Evolutionary conservation across 2,888 invertebrate genomes (phyloP).

Genomic region (Spatulosminthurus flaviceps): DNA sequence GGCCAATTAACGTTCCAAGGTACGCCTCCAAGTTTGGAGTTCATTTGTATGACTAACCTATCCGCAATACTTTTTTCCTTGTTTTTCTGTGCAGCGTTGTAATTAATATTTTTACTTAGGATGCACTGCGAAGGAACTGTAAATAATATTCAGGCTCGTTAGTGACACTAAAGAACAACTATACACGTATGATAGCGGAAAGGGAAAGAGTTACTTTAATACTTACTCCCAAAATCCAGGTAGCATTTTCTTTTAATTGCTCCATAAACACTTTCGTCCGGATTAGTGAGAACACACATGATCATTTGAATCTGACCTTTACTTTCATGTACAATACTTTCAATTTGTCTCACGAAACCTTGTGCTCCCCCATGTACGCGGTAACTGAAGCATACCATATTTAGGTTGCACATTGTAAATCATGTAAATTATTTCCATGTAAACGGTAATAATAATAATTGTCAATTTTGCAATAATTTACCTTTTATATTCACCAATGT

Average conservation of each 20-base stretch:
- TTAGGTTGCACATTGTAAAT: no score
- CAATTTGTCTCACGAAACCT: no score
- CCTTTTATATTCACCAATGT: no score
- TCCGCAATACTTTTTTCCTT: conserved; percentile 57
- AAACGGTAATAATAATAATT: no score
- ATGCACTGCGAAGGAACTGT: conserved; percentile 60
- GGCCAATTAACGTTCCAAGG: conserved; percentile 85
- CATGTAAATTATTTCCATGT: no score
- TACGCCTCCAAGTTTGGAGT: conserved; percentile 80
- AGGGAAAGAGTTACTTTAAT: neutral
- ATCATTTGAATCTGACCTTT: conserved; percentile 60
- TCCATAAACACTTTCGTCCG: conserved; percentile 30
- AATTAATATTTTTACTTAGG: conserved; percentile 49
- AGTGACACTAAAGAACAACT: neutral
- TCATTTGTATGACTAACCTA: conserved; percentile 70
- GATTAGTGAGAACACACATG: conserved; percentile 49
- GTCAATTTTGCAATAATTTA: no score
- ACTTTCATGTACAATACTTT: no score
- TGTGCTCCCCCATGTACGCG: conserved; percentile 43
- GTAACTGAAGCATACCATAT: no score
- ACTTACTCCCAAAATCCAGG: conserved; percentile 36
- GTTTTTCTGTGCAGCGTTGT: neutral
- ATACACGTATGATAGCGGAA: neutral
- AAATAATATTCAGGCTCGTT: neutral
- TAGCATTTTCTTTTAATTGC: conserved; percentile 40